Conservation (phyloP, 37 sponge, comb jelly and placozoan genomes). For the Cliona cf. orientalis region DNA sequence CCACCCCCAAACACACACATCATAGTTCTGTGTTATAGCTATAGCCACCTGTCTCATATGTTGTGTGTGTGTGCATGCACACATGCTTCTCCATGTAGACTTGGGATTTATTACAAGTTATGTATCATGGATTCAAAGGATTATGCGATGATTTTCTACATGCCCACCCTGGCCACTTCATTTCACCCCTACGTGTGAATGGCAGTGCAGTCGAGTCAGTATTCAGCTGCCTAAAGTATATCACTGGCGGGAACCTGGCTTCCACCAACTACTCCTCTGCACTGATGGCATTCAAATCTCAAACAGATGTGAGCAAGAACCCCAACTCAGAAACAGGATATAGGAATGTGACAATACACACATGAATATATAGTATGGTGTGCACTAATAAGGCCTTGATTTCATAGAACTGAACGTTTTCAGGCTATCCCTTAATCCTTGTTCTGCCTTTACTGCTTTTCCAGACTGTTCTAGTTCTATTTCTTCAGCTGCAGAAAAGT, state of each 20-base stretch:
- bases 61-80: no score
- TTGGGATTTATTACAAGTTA: constrained; percentile 25
- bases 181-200: constrained; percentile 1
- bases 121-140: constrained; percentile 25
- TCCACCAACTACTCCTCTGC: constrained; percentile 32
- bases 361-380: neutral
- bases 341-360: neutral
- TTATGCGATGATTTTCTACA: constrained; percentile 22
- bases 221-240: constrained; percentile 39
- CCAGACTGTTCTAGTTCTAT: constrained; percentile 13
- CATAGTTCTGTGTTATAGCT: no score
- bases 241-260: constrained; percentile 31
- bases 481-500: constrained; percentile 1
- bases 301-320: neutral
- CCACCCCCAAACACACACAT: no score
- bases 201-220: constrained; percentile 19
- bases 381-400: neutral
- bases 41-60: no score
- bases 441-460: constrained; percentile 19
- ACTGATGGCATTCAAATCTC: constrained; percentile 2
- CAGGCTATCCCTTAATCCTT: constrained; percentile 5
- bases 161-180: constrained; percentile 12
- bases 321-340: neutral
- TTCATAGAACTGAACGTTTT: constrained; percentile 11
- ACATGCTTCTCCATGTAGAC: no score